These are phyloP conservation scores for Panorpa germanica DNA, from an alignment of 2,888 invertebrate genomes.

Conservation along the genomic window DNA sequence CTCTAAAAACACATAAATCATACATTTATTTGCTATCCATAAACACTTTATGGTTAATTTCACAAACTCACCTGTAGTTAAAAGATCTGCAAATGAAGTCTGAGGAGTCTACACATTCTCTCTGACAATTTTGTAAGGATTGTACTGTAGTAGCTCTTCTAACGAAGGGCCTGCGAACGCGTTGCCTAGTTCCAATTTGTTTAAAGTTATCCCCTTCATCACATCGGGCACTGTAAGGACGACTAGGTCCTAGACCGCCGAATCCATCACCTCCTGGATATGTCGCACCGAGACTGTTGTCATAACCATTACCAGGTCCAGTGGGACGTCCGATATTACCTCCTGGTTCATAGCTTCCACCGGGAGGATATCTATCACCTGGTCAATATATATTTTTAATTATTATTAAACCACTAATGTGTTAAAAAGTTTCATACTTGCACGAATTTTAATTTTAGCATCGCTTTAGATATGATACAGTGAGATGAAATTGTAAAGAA, in stretches of 20 bases:
- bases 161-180: conserved; percentile 62
- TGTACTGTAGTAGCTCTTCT: conserved; percentile 52
- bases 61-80: conserved; percentile 47
- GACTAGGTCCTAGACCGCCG: conserved; percentile 19
- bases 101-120: conserved; percentile 63
- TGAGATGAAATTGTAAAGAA: too few relatives aligned
- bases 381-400: too few relatives aligned
- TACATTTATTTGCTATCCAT: neutral
- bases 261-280: conserved; percentile 18
- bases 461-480: too few relatives aligned
- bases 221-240: conserved; percentile 29
- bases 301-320: conserved; percentile 20
- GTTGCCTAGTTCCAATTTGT: conserved; percentile 58
- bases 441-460: too few relatives aligned
- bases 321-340: too few relatives aligned
- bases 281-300: conserved; percentile 19
- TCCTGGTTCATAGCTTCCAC: too few relatives aligned
- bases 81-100: conserved; percentile 77
- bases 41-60: neutral
- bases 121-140: conserved; percentile 61
- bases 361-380: too few relatives aligned
- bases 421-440: too few relatives aligned
- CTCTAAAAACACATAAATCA: conserved; percentile 21
- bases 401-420: too few relatives aligned
- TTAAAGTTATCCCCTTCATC: conserved; percentile 68